Evolutionary conservation across 2,797 vertebrate species (phyloP), one percentile per base, ranked within the genome.

Genomic region (Sebastes flavidus): DNA sequence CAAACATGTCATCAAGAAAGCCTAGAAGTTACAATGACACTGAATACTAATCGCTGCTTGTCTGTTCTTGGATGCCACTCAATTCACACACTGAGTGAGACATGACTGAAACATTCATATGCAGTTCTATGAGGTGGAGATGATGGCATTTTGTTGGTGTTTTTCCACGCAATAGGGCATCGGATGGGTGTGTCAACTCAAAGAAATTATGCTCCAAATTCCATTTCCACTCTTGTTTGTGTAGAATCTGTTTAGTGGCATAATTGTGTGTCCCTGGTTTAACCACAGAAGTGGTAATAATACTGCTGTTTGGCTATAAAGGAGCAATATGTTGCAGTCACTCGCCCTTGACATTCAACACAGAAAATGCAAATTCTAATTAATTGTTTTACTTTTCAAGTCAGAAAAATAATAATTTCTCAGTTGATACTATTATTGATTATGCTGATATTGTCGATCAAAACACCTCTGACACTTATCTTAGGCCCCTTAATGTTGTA

Each of bases 21-120:
- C 77, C 83, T 87, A 82, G 68, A 87, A 85, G 83, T 89, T 78
- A 91, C 87, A 89, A 70, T 82, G 83, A 90, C 84, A 90, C 75
- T 78, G 83, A 84, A 87, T 84, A 83, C 61, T 86, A 87, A 85
- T 77, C 5, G 25, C 30, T 75, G 77, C 78, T 83, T 20, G 75
- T 81, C 80, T 71, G 74, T 76, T 83, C 65, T 80, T 87, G 84
- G 74, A 87, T 77, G 68, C 54, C 36, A n/a, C 74, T 87, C 80
- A 75, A 16, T 72, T 87, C 82, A 63, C 75, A 77, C 72, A 78
- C 85, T 78, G 85, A 89, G 78, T 87, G 83, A 80, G 90, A 83
- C 62, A 38, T 82, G 84, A 84, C 72, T 74, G 82, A 78, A 87
- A 88, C 69, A 86, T 14, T 83, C 77, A 84, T 84, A 88, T 90